Evolutionary conservation across 2,797 vertebrate species (phyloP).

Genomic region (Odontamblyopus lacepedii): DNA sequence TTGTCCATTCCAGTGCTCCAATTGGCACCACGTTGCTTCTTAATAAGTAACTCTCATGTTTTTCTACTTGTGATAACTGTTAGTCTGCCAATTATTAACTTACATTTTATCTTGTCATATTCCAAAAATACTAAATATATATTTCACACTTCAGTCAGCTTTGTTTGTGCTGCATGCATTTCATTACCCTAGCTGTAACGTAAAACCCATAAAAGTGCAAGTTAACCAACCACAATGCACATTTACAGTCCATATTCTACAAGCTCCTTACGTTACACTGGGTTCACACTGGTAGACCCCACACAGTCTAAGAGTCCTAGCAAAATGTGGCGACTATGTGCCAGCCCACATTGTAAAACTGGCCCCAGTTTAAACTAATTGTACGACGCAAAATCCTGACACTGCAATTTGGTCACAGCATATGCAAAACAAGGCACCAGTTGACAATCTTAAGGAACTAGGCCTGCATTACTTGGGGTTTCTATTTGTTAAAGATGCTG

Average conservation of each 20-base stretch:
- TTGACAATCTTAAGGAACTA: not conserved
- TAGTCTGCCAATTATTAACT: no score
- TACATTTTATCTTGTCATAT: no score
- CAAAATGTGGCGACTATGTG: slow-evolving; percentile 43
- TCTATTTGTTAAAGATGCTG: no score
- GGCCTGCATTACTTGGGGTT: not conserved
- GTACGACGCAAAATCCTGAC: slow-evolving; percentile 54
- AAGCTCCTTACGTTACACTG: slow-evolving; percentile 14
- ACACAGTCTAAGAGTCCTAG: slow-evolving; percentile 46
- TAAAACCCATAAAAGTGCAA: slow-evolving; percentile 20
- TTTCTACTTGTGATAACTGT: no score
- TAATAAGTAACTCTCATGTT: no score
- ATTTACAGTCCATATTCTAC: slow-evolving; percentile 21
- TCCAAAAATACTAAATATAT: not conserved
- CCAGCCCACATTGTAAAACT: slow-evolving; percentile 49
- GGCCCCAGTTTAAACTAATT: slow-evolving; percentile 55
- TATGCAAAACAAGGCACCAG: slow-evolving; percentile 12
- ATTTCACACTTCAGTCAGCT: not conserved
- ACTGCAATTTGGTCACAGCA: slow-evolving; percentile 38
- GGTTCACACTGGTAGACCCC: slow-evolving; percentile 53
- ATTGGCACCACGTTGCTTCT: no score
- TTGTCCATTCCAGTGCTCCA: no score
- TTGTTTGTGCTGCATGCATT: slow-evolving; percentile 9
- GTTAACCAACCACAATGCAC: slow-evolving; percentile 19
- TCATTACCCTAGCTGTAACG: not conserved